Evolutionary conservation across 2,113 vertebrate genomes (phyloP).

Genomic region (Vulpes lagopus): DNA sequence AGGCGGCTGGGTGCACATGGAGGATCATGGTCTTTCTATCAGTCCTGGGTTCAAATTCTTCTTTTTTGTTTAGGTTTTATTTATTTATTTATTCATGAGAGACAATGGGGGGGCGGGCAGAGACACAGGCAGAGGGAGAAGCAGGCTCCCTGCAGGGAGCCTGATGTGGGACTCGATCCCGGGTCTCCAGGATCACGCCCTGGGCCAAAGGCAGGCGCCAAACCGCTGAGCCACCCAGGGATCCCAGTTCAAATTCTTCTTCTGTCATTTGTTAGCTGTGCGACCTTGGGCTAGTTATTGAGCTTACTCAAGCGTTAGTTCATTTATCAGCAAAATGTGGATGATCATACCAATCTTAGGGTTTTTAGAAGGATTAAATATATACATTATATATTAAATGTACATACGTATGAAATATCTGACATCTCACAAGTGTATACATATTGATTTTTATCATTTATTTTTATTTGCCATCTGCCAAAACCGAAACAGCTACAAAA

Average conservation of each 20-base stretch:
- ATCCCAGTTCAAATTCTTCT: background rate
- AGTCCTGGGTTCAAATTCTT: background rate
- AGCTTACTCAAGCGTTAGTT: background rate
- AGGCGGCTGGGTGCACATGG: background rate
- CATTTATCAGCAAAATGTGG: background rate
- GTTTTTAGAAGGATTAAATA: background rate
- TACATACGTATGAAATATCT: background rate
- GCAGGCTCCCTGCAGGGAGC: too few species aligned
- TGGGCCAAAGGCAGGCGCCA: too few species aligned
- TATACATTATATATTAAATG: background rate
- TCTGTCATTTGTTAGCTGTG: background rate
- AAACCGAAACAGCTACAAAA: constrained; percentile 12
- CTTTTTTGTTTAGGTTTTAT: background rate
- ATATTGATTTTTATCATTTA: background rate
- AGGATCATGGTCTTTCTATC: background rate
- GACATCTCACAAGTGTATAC: background rate
- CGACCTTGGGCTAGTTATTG: background rate
- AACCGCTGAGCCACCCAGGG: too few species aligned
- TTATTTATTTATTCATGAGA: too few species aligned
- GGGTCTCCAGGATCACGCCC: too few species aligned
- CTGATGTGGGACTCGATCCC: too few species aligned
- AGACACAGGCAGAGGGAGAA: too few species aligned
- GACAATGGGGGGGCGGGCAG: too few species aligned
- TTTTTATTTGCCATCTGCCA: constrained; percentile 11
- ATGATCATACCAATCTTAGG: background rate